phyloP scores from a whole-genome alignment of 2,113 vertebrate species.

The Amphiprion percula region DNA sequence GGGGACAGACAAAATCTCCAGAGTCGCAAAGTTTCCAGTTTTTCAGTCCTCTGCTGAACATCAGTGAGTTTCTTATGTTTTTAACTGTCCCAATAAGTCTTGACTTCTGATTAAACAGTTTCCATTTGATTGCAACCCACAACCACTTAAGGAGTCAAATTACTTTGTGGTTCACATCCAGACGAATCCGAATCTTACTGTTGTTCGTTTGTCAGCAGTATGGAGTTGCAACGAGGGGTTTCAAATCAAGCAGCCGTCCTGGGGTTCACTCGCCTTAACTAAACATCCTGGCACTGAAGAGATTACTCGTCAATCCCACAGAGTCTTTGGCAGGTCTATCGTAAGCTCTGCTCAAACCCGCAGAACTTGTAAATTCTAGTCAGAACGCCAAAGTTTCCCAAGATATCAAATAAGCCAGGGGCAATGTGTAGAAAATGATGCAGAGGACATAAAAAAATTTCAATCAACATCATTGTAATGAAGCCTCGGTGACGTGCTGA shows the following conservation, averaged over 20 bases:
- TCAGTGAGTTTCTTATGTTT: conserved; percentile 17
- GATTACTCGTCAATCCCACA: conserved; percentile 22
- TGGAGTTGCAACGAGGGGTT: conserved; percentile 26
- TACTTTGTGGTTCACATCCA: conserved; percentile 23
- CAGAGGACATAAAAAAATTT: not conserved
- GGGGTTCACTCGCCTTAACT: conserved; percentile 14
- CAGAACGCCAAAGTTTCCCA: conserved; percentile 35
- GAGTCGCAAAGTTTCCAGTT: conserved; percentile 42
- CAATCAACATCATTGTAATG: not conserved
- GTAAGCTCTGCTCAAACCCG: conserved; percentile 32
- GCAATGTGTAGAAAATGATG: conserved; percentile 9
- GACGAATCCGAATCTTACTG: conserved; percentile 23
- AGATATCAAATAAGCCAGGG: conserved; percentile 16
- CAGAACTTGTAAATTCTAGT: conserved; percentile 45
- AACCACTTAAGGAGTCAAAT: conserved; percentile 14
- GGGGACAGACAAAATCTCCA: conserved; percentile 37
- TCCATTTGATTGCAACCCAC: conserved; percentile 31
- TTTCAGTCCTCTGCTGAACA: conserved; percentile 21
- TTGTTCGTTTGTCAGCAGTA: conserved; percentile 16
- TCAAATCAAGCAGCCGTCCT: conserved; percentile 31
- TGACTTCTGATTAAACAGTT: conserved; percentile 27
- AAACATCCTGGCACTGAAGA: conserved; percentile 30
- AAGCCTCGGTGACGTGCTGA: not conserved
- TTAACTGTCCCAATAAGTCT: conserved; percentile 1
- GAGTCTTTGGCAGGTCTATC: conserved; percentile 31